Evolutionary conservation across 2,888 invertebrate species (phyloP), one percentile per base, ranked within the genome.

Genomic region (Euzophera pinguis): DNA sequence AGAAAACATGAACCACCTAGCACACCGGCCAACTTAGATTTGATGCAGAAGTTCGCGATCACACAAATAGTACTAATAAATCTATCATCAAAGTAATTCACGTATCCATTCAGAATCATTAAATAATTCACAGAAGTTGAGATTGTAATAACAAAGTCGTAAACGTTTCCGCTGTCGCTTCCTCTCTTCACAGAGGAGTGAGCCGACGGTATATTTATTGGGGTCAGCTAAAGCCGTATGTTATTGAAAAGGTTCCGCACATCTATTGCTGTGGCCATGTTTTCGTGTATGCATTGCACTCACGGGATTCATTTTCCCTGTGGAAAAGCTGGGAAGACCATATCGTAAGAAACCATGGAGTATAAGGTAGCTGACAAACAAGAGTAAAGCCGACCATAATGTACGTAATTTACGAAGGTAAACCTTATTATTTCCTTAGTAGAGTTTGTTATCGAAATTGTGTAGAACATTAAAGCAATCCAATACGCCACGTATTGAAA

Each of bases 171-270:
- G 8, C 17, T 16, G 10, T 43, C 62, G 65, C 63, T 57, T 17
- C 32, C 59, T 52, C 59, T 55, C 53, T 45, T 61, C 48, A 47
- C 54, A 53, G 52, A 34, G 8, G 5, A 22, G n/a, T 9, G 55
- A 60, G 63, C 63, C 61, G 54, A 50, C 52, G 55, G 61, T 27
- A 64, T 69, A 73, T 76, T 73, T 78, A 78, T 78, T 67, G 69
- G 66, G 72, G 72, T 69, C 70, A 64, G 64, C 62, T 53, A 53
- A 59, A 64, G 64, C 60, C 64, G 58, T 63, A 58, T 60, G 61
- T 62, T 70, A 69, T 75, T 71, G 75, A 71, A 70, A 71, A 72
- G 73, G 72, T 65, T 64, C 59, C 60, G 54, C 50, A 59, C 56
- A 69, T 65, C 52, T 56, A 61, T 61, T 57, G 57, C 53, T 55